These are phyloP conservation scores for Parapristionchus giblindavisi DNA, from an alignment of 2,888 invertebrate species.

Conservation along the genomic window DNA sequence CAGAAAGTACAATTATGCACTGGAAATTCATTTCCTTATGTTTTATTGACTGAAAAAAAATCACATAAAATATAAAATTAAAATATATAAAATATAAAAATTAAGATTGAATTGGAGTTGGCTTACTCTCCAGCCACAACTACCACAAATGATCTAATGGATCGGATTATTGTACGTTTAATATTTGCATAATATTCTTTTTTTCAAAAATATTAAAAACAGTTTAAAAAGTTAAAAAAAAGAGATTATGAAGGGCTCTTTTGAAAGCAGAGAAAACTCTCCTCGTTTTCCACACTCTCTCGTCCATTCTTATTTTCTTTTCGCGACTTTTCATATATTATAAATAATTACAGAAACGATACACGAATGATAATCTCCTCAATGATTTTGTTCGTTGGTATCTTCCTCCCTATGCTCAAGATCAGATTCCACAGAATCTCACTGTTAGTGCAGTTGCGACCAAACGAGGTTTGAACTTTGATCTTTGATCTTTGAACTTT, in stretches of 20 bases:
- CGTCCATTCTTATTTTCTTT: background rate
- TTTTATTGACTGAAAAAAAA: no score
- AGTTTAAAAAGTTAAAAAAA: no score
- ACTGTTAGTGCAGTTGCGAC: conserved; percentile 44
- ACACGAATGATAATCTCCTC: background rate
- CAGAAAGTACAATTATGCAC: background rate
- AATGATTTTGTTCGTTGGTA: conserved; percentile 46
- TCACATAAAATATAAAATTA: no score
- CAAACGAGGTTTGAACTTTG: background rate
- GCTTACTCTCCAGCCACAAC: conserved; percentile 55
- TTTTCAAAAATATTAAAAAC: no score
- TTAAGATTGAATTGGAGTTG: conserved; percentile 45
- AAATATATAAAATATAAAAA: background rate
- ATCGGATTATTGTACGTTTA: conserved; percentile 38
- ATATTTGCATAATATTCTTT: no score
- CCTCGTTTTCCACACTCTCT: background rate
- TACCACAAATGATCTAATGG: conserved; percentile 53
- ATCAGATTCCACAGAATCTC: no score
- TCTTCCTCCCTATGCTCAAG: conserved; percentile 46
- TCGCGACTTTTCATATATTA: no score
- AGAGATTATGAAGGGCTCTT: no score
- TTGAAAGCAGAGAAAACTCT: no score
- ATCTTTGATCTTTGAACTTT: background rate
- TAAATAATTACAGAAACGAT: conserved; percentile 37
- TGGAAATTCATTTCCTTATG: background rate